Conservation (phyloP, 2,797 vertebrate genomes). For the Myotis daubentonii region DNA sequence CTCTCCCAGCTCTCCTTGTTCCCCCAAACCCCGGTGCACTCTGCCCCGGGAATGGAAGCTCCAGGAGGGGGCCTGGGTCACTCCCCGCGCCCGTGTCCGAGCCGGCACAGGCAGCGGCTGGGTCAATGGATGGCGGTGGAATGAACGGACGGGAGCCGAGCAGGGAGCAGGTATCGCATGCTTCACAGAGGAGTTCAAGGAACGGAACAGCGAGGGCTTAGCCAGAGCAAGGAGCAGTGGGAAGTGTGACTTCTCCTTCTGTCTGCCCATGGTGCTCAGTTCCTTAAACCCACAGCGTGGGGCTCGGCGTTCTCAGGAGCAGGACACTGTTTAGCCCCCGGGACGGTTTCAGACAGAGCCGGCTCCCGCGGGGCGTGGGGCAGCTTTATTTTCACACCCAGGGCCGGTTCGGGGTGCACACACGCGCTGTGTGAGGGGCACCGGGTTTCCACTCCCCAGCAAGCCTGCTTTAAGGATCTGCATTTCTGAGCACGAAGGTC, state of each 20-base stretch:
- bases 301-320: background rate
- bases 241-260: background rate
- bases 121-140: accelerated
- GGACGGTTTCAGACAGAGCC: background rate
- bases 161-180: background rate
- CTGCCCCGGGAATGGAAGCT: accelerated
- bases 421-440: background rate
- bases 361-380: background rate
- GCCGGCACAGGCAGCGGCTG: background rate
- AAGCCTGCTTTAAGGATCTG: background rate
- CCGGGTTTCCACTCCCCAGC: background rate
- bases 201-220: background rate
- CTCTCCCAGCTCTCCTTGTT: background rate
- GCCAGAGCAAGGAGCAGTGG: background rate
- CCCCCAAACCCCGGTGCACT: background rate
- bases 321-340: background rate
- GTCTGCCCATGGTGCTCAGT: background rate
- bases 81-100: background rate
- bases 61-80: background rate
- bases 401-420: background rate
- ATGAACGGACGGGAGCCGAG: background rate
- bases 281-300: background rate
- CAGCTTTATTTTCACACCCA: conserved; percentile 44
- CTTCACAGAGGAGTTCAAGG: background rate
- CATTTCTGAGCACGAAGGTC: background rate